These are phyloP conservation scores for Megalopta genalis DNA, from an alignment of 1,140 invertebrate species.

Conservation along the genomic window DNA sequence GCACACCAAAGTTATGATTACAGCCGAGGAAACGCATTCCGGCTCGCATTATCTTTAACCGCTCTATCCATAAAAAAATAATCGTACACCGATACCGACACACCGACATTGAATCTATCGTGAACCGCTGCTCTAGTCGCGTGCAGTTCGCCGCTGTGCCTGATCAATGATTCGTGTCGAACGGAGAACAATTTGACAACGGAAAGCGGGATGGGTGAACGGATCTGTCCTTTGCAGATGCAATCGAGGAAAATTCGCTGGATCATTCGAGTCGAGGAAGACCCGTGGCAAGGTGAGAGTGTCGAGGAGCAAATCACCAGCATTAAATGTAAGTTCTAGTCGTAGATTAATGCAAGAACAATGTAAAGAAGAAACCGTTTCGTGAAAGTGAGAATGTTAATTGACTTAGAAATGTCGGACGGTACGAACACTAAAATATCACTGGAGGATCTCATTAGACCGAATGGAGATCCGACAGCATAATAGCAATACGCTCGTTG, in stretches of 20 bases:
- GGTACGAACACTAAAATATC: background rate
- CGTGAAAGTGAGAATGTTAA: background rate
- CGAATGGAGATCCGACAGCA: background rate
- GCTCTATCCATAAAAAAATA: conserved; percentile 55
- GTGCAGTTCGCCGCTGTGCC: conserved; percentile 37
- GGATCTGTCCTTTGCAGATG: conserved; percentile 54
- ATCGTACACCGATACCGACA: conserved; percentile 48
- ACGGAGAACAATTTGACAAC: background rate
- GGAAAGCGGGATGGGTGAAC: background rate
- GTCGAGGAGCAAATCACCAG: conserved; percentile 81
- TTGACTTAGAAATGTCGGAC: background rate
- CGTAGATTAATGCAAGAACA: background rate
- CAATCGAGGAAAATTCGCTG: conserved; percentile 78
- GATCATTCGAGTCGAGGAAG: conserved; percentile 79
- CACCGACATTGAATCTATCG: conserved; percentile 44
- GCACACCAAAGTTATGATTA: background rate
- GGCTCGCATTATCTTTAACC: conserved; percentile 46
- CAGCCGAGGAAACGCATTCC: conserved; percentile 17
- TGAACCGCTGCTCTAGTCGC: conserved; percentile 33
- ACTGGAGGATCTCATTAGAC: background rate
- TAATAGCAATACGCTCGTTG: conserved; percentile 21
- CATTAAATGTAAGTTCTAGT: conserved; percentile 77
- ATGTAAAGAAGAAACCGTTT: background rate
- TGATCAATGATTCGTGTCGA: background rate
- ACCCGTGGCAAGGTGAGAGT: conserved; percentile 73